Percentiles rank a stretch among this genome's conserved stretches.
Conservation (phyloP, 2,888 invertebrate genomes). For the Drosophila pegasa region DNA sequence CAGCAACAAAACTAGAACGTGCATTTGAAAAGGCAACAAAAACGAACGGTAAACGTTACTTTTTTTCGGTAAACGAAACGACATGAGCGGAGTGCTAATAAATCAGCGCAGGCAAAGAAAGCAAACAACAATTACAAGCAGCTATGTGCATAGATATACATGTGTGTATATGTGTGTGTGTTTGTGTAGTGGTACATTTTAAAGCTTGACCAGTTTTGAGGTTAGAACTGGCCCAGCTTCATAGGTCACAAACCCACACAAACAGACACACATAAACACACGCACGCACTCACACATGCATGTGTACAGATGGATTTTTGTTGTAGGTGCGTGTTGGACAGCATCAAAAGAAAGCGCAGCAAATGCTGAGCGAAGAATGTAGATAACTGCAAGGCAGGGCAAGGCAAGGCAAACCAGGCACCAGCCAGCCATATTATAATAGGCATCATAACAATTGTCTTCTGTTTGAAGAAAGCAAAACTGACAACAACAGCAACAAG, state of each 20-base stretch:
- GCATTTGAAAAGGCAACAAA: conserved; percentile 40
- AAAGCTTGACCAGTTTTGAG: conserved; percentile 62
- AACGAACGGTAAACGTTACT: conserved; percentile 56
- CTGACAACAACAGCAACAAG: conserved; percentile 30
- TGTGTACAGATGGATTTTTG: conserved; percentile 3
- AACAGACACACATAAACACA: conserved; percentile 3
- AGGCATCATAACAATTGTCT: conserved; percentile 37
- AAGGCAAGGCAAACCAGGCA: conserved; percentile 2
- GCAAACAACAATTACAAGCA: conserved; percentile 41
- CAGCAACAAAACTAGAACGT: conserved; percentile 61
- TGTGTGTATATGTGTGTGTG: background rate
- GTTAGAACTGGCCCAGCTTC: conserved; percentile 66
- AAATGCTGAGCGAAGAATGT: conserved; percentile 20
- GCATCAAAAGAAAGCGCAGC: conserved; percentile 46
- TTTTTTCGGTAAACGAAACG: conserved; percentile 45
- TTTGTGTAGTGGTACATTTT: conserved; percentile 27
- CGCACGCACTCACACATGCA: conserved; percentile 14
- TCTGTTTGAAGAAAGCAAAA: conserved; percentile 59
- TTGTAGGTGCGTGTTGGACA: conserved; percentile 34
- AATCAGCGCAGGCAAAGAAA: conserved; percentile 62
- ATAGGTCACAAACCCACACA: conserved; percentile 45
- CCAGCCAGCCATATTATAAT: conserved; percentile 21
- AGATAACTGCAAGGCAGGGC: conserved; percentile 26
- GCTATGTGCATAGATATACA: background rate
- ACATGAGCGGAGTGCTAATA: conserved; percentile 55